A percentile compares a stretch with the other conserved stretches of the same genome.
Evolutionary conservation across 2,888 invertebrate species (phyloP).

Genomic region (Sminthurides aquaticus): DNA sequence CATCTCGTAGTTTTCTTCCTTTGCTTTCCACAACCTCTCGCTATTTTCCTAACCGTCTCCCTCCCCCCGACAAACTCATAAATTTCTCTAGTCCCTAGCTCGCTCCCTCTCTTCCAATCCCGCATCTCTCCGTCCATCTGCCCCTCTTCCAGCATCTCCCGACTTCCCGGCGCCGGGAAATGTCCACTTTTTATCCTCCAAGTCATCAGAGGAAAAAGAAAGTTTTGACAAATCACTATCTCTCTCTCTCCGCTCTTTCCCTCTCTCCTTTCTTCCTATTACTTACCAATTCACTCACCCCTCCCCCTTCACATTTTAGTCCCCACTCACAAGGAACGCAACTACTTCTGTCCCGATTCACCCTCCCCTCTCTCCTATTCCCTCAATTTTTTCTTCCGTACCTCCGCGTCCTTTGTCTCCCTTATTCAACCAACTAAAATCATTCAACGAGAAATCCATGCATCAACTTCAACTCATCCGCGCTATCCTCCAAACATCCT

Average conservation of each 20-base stretch:
- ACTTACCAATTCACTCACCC: slow-evolving; percentile 16
- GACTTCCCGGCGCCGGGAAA: slow-evolving; percentile 43
- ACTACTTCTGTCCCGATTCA: slow-evolving; percentile 7
- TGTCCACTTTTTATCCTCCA: slow-evolving; percentile 41
- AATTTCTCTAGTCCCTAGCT: background rate
- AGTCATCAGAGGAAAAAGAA: slow-evolving; percentile 35
- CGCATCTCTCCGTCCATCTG: slow-evolving; percentile 16
- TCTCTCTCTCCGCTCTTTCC: slow-evolving; percentile 24
- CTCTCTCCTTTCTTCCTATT: slow-evolving; percentile 10
- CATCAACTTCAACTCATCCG: background rate
- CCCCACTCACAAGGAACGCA: background rate
- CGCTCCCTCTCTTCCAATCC: background rate
- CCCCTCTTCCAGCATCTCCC: slow-evolving; percentile 24
- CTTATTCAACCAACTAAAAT: background rate
- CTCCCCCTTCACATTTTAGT: slow-evolving; percentile 1
- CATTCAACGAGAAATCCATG: background rate
- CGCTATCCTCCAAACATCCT: too few species aligned
- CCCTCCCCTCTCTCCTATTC: background rate
- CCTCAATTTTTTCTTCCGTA: background rate
- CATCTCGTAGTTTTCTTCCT: slow-evolving; percentile 25
- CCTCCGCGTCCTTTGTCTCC: background rate
- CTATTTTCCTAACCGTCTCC: background rate
- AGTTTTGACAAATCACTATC: slow-evolving; percentile 41
- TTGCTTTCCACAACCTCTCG: slow-evolving; percentile 20
- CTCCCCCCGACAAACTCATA: slow-evolving; percentile 2